Evolutionary conservation across 2,888 invertebrate species (phyloP), one percentile per base, ranked within the genome.

Genomic region (Pedicia rivosa): DNA sequence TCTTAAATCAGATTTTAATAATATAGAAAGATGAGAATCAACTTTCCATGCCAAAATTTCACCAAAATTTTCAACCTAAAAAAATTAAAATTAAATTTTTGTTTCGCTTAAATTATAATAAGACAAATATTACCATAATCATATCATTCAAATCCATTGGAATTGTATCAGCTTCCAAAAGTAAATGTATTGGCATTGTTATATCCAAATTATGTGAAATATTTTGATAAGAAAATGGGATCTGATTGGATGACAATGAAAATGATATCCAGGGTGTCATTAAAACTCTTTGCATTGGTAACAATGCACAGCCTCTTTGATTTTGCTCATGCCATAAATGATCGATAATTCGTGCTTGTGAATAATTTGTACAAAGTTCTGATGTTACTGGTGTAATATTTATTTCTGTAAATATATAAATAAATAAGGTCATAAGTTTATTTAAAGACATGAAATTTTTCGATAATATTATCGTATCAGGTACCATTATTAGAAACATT

Each of bases 41-140:
- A 76, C 75, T 51, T 76, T 80, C 86, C 86, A 87, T 19, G 83
- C 81, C 38, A 80, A 65, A 33, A 79, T 72, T 52, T 74, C 70
- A 38, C 86, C 86, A 57, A 79, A 80, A 49, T 78, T 70, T 53
- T 84, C 82, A 50, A 86, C 64, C 81, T 84, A 59, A 30, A 20
- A 36, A 22, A 25, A 19, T 17, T 17, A 28, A 25, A 5, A 17
- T 30, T 12, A 16, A 26, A 27, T 27, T 27, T 27, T 12, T n/a
- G n/a, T n/a, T n/a, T n/a, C n/a, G n/a, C n/a, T n/a, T n/a, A n/a
- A n/a, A n/a, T n/a, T n/a, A n/a, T n/a, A n/a, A n/a, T n/a, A n/a
- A n/a, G n/a, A 12, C 7, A 32, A 22, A 24, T 4, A 41, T 50
- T 47, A 56, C 57, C 53, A 49, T 39, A 7, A 40, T 46, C 20